phyloP scores from a whole-genome alignment of 2,888 invertebrate genomes.

The Allophyes oxyacanthae region DNA sequence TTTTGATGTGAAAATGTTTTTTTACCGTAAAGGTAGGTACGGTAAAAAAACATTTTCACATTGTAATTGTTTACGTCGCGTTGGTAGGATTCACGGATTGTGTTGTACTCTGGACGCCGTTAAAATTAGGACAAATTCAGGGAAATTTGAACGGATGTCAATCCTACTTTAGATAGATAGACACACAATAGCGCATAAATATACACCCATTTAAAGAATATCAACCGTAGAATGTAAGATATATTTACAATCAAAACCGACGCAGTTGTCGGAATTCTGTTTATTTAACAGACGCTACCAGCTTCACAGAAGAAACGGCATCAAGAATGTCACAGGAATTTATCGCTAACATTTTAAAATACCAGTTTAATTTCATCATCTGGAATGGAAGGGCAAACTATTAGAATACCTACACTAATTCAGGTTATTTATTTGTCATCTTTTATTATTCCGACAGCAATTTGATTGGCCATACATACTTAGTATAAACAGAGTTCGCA shows the following conservation, averaged over 20 bases:
- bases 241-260: constrained; percentile 50
- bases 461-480: constrained; percentile 20
- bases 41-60: too few relatives aligned
- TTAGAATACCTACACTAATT: constrained; percentile 31
- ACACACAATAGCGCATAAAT: neutral
- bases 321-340: constrained; percentile 44
- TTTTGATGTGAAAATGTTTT: too few relatives aligned
- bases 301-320: constrained; percentile 38
- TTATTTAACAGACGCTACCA: constrained; percentile 45
- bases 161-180: too few relatives aligned
- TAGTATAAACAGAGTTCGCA: constrained; percentile 16
- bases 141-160: too few relatives aligned
- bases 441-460: constrained; percentile 21
- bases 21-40: too few relatives aligned
- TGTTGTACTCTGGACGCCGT: too few relatives aligned
- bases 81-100: too few relatives aligned
- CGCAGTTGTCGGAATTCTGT: constrained; percentile 50
- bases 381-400: constrained; percentile 7
- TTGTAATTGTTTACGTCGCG: too few relatives aligned
- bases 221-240: constrained; percentile 4
- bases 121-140: too few relatives aligned
- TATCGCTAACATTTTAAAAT: constrained; percentile 29
- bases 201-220: constrained; percentile 8
- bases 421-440: constrained; percentile 26
- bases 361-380: constrained; percentile 5